A percentile compares a stretch with the other conserved stretches of the same genome.
Evolutionary conservation across 35 echinoderm and acorn worm species (phyloP).

Genomic region (Nesometra sesokonis): DNA sequence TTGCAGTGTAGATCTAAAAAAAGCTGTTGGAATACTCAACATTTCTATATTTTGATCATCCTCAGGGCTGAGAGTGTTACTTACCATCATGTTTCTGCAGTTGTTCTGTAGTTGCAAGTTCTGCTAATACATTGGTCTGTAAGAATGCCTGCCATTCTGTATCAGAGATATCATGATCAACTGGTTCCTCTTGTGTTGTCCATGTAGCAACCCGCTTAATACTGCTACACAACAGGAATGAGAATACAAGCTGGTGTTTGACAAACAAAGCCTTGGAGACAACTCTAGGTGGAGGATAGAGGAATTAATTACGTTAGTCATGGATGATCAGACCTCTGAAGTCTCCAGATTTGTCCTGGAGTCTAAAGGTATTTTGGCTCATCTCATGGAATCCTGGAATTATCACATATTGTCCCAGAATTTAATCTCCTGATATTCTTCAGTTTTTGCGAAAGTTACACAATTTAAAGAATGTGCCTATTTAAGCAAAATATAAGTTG

Average conservation of each 20-base stretch:
- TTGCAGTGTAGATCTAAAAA: no score
- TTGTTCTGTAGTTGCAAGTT: constrained; percentile 40
- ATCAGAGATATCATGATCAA: not conserved
- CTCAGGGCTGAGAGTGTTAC: not conserved
- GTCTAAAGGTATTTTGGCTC: no score
- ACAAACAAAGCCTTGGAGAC: constrained; percentile 88
- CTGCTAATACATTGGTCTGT: constrained; percentile 68
- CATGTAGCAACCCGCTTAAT: constrained; percentile 77
- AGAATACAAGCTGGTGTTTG: constrained; percentile 85
- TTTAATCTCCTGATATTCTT: not conserved
- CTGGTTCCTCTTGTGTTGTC: constrained; percentile 26
- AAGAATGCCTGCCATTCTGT: constrained; percentile 67
- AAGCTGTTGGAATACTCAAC: no score
- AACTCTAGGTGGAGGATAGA: constrained; percentile 44
- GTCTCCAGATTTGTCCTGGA: no score
- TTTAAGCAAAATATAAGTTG: no score
- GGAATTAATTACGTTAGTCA: no score
- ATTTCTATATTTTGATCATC: no score
- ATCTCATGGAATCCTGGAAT: no score
- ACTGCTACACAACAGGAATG: constrained; percentile 96
- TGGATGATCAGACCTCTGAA: no score
- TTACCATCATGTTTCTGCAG: constrained; percentile 75
- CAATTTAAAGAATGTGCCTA: no score
- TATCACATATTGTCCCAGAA: no score
- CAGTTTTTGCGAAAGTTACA: no score